A percentile compares a stretch with the other conserved stretches of the same genome.
Conservation (phyloP, 2,113 vertebrate species). For the Nycticebus coucang region DNA sequence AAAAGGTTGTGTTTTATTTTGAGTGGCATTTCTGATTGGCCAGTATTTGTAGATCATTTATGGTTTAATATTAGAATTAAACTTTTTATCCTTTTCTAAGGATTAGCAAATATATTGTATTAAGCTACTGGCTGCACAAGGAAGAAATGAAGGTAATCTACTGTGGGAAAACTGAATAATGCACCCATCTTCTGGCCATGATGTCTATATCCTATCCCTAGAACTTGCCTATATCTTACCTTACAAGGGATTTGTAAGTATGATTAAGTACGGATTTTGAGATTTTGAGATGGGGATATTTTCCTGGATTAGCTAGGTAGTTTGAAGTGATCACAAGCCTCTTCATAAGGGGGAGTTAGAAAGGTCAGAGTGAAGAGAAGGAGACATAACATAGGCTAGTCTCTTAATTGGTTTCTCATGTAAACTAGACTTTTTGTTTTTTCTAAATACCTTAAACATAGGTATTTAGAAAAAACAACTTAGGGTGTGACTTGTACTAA, state of each 20-base stretch:
- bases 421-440: neutral
- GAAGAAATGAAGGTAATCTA: neutral
- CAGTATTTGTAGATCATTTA: neutral
- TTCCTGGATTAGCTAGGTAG: neutral
- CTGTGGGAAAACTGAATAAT: neutral
- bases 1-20: constrained; percentile 18
- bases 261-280: neutral
- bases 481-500: neutral
- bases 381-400: neutral
- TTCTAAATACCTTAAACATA: too few species aligned
- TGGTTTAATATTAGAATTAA: neutral
- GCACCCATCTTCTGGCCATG: fast-evolving
- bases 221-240: neutral
- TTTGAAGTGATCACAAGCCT: neutral
- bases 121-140: neutral
- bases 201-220: neutral
- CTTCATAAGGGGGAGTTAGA: neutral
- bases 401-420: neutral
- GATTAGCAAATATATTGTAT: neutral
- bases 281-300: neutral
- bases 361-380: neutral
- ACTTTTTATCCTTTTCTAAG: neutral
- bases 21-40: neutral
- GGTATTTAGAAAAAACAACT: neutral
- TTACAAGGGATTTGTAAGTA: neutral